Base-by-base conservation (phyloP, 2,888 invertebrate species). In the Pollenia labialis region DNA sequence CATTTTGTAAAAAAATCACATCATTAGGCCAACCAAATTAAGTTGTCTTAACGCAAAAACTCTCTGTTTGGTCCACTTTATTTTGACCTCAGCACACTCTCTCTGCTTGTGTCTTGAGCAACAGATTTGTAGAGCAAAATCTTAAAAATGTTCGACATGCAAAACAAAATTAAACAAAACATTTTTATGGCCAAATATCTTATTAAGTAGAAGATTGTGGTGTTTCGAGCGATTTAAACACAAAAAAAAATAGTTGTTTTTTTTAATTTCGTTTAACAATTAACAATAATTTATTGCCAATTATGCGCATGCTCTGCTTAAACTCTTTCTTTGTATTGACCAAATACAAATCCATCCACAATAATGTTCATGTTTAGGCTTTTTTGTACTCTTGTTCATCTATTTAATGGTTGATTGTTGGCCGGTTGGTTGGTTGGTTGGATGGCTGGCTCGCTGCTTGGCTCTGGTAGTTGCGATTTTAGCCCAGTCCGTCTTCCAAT, bases 281-380 rank as follows among this genome's bases (percentile, higher is more conserved):
- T 89, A 89, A 86, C 87, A 54, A 86, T 88, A 89, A 89, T 89
- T 88, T 87, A 88, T 89, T 83, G 89, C 85, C 89, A 89, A 89
- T 89, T 89, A 88, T 79, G 88, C 88, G 89, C 89, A 89, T 88
- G 87, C 87, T 77, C 81, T 69, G 74, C 79, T 80, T 60, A 84
- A 74, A 80, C 68, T 80, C 79, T 75, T 32, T 32, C 32, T 32
- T 32, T 32, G 32, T 32, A 32, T 80, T 80, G 79, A 79, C 79
- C 84, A 85, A 85, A 85, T 62, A 68, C 74, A 74, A 75, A 85
- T 60, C 60, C 62, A 60, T 79, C 66, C 77, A 72, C 69, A 76
- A 52, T 60, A 60, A 75, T 69, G 75, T 75, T 68, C 69, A 82
- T 76, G 75, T 69, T 82, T 2, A 10, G 46, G n/a, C 42, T 52